These are phyloP conservation scores for Phalacrocorax brasilianus DNA, from an alignment of 2,113 vertebrate species.

Conservation along the genomic window DNA sequence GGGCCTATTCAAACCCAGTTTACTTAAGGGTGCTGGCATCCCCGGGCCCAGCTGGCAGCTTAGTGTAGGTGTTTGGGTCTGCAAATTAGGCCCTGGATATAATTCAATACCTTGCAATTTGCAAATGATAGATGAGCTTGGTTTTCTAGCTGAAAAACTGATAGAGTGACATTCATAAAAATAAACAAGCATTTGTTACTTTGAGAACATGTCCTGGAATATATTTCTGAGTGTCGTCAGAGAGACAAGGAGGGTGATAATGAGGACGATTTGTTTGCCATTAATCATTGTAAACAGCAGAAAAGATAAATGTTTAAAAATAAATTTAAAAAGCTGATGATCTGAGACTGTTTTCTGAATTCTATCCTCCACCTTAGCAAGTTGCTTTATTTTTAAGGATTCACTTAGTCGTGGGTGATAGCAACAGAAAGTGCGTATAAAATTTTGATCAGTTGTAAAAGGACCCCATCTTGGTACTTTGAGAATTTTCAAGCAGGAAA, in stretches of 20 bases:
- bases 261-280: neutral
- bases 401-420: neutral
- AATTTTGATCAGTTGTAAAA: neutral
- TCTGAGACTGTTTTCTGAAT: neutral
- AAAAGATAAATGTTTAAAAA: neutral
- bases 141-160: neutral
- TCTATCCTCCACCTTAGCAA: neutral
- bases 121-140: neutral
- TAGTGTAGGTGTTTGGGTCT: neutral
- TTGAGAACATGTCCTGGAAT: neutral
- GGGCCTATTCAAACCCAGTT: neutral
- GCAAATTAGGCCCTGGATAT: neutral
- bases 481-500: neutral
- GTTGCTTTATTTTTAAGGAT: neutral
- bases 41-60: neutral
- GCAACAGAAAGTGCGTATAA: neutral
- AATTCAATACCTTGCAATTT: neutral
- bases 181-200: slow-evolving; percentile 1
- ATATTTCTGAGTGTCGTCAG: neutral
- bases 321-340: neutral
- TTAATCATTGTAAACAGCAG: neutral
- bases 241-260: slow-evolving; percentile 4
- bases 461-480: neutral
- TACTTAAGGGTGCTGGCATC: neutral
- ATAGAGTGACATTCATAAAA: neutral